A percentile compares a stretch with the other conserved stretches of the same genome.
These are phyloP conservation scores for Psylliodes chrysocephalus DNA, from an alignment of 2,888 invertebrate species.

Conservation along the genomic window DNA sequence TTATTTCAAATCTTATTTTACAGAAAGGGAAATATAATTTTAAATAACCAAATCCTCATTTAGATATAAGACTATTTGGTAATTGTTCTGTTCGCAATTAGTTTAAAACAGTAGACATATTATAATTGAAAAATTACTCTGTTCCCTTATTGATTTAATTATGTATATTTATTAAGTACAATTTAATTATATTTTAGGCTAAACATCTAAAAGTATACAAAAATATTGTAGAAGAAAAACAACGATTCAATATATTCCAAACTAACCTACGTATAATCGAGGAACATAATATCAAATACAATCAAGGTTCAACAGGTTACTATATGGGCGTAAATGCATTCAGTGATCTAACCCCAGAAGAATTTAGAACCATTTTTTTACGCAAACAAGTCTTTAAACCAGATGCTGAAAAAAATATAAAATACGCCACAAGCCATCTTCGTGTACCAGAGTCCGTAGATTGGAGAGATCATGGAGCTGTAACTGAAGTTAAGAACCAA, in stretches of 20 bases:
- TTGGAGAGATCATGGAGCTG: slow-evolving; percentile 3
- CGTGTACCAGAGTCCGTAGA: neutral
- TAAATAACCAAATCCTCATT: too few relatives aligned
- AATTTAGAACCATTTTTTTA: slow-evolving; percentile 19
- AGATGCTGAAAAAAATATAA: too few relatives aligned
- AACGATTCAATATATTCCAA: slow-evolving; percentile 36
- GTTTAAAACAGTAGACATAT: too few relatives aligned
- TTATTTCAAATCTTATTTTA: too few relatives aligned
- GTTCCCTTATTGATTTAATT: too few relatives aligned
- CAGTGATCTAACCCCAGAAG: slow-evolving; percentile 36
- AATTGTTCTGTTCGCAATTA: too few relatives aligned
- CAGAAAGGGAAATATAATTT: too few relatives aligned
- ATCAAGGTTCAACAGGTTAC: slow-evolving; percentile 32
- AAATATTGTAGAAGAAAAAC: slow-evolving; percentile 34
- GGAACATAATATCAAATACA: slow-evolving; percentile 39
- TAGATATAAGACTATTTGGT: too few relatives aligned
- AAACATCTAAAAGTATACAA: slow-evolving; percentile 20
- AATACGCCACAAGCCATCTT: neutral
- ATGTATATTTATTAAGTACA: neutral
- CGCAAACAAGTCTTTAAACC: neutral
- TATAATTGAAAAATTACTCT: neutral
- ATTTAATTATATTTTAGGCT: too few relatives aligned
- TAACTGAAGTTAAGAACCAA: slow-evolving; percentile 3
- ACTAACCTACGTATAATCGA: slow-evolving; percentile 31
- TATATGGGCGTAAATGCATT: slow-evolving; percentile 36